Conservation (phyloP, 2,797 vertebrate genomes). For the Cyprinodon diabolis region DNA sequence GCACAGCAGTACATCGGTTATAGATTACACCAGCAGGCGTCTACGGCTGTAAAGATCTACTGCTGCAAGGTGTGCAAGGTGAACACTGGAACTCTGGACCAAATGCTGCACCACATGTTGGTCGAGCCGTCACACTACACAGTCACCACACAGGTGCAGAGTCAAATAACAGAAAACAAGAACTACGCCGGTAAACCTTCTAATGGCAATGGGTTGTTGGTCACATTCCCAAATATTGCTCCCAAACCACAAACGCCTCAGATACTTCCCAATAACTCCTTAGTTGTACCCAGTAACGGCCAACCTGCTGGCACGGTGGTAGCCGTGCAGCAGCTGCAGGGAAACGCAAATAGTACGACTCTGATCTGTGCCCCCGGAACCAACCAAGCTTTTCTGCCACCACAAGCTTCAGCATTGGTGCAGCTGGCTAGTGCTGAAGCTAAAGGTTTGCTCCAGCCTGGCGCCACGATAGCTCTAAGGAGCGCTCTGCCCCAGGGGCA, state of each 20-base stretch:
- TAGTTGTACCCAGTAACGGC: slow-evolving; percentile 71
- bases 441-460: slow-evolving; percentile 81
- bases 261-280: slow-evolving; percentile 58
- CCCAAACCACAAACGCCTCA: slow-evolving; percentile 68
- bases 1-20: slow-evolving; percentile 87
- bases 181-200: slow-evolving; percentile 71
- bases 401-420: slow-evolving; percentile 82
- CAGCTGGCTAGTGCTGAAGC: slow-evolving; percentile 84
- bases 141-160: slow-evolving; percentile 87
- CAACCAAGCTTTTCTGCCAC: slow-evolving; percentile 78
- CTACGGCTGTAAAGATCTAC: slow-evolving; percentile 44
- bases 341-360: slow-evolving; percentile 66
- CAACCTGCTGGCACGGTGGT: slow-evolving; percentile 64
- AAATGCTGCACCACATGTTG: slow-evolving; percentile 92
- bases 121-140: slow-evolving; percentile 89
- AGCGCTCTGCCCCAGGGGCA: slow-evolving; percentile 67
- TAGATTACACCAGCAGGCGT: slow-evolving; percentile 55
- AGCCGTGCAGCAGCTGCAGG: slow-evolving; percentile 67
- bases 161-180: slow-evolving; percentile 85
- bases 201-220: slow-evolving; percentile 73
- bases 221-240: slow-evolving; percentile 68
- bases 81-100: slow-evolving; percentile 86
- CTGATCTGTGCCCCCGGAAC: slow-evolving; percentile 72
- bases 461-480: slow-evolving; percentile 76
- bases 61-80: slow-evolving; percentile 92